phyloP scores from a whole-genome alignment of 2,888 invertebrate genomes.

The Hetaerina titia region DNA sequence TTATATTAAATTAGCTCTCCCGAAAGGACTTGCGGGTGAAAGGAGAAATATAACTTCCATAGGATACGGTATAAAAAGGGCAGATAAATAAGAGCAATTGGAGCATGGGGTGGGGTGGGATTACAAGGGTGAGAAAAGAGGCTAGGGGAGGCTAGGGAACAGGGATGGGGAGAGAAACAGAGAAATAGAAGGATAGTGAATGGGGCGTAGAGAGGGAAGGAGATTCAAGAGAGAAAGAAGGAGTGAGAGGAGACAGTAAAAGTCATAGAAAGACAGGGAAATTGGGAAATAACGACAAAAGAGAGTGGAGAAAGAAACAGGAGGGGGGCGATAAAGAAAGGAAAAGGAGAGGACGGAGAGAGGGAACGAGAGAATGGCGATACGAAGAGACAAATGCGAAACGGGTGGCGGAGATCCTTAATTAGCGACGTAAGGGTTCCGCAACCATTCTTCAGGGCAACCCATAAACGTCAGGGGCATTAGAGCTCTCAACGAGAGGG shows the following conservation, averaged over 20 bases:
- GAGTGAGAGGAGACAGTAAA: not conserved
- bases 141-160: not conserved
- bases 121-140: not conserved
- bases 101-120: not conserved
- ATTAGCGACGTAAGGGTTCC: slow-evolving; percentile 62
- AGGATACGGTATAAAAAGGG: not conserved
- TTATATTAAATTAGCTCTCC: not conserved
- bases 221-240: not conserved
- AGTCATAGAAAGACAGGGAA: not conserved
- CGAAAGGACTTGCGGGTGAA: not conserved
- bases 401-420: slow-evolving; percentile 61
- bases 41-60: not conserved
- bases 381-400: slow-evolving; percentile 52
- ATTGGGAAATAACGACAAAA: not conserved
- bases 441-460: slow-evolving; percentile 62
- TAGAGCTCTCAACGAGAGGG: slow-evolving; percentile 56
- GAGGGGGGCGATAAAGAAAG: not conserved
- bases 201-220: not conserved
- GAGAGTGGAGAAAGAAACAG: not conserved
- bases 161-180: not conserved
- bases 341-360: not conserved
- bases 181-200: not conserved
- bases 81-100: slow-evolving; percentile 24
- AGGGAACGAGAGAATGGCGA: slow-evolving; percentile 30
- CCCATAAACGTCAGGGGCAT: slow-evolving; percentile 64